Evolutionary conservation across 2,113 vertebrate species (phyloP).

Genomic region (Hemiscyllium ocellatum): DNA sequence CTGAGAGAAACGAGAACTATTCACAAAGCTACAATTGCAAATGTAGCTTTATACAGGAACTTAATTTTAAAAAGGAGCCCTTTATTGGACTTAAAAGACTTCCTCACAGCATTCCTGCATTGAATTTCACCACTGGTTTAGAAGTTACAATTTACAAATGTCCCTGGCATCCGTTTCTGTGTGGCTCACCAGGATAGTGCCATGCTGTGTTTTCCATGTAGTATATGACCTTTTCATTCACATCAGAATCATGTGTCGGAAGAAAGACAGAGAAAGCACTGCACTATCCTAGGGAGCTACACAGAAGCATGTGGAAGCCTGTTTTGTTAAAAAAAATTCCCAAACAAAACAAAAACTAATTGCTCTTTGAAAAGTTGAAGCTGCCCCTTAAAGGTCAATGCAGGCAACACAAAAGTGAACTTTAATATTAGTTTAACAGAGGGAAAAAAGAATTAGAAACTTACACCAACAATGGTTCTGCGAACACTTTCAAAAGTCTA

Average conservation of each 20-base stretch:
- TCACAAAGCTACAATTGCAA: neutral
- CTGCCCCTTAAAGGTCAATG: neutral
- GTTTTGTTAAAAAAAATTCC: neutral
- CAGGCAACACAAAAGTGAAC: neutral
- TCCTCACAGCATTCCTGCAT: conserved; percentile 28
- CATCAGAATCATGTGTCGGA: conserved; percentile 20
- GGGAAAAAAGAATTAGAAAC: neutral
- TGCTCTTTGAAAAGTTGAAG: neutral
- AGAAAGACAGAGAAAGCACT: conserved; percentile 14
- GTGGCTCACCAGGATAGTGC: neutral
- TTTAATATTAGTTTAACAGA: neutral
- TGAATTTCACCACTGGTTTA: conserved; percentile 23
- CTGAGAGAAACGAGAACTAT: neutral
- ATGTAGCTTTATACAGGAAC: neutral
- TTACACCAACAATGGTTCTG: conserved; percentile 5
- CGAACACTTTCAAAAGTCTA: neutral
- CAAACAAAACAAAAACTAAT: neutral
- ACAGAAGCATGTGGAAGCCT: neutral
- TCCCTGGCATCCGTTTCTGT: conserved; percentile 34
- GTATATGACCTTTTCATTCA: conserved; percentile 28
- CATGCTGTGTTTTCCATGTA: conserved; percentile 28
- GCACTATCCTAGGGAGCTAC: neutral
- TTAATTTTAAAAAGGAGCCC: neutral
- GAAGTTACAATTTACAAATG: conserved; percentile 26
- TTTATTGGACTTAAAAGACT: neutral